Evolutionary conservation across 2,113 vertebrate species (phyloP), one percentile per base, ranked within the genome.

Genomic region (Pterophyllum scalare): DNA sequence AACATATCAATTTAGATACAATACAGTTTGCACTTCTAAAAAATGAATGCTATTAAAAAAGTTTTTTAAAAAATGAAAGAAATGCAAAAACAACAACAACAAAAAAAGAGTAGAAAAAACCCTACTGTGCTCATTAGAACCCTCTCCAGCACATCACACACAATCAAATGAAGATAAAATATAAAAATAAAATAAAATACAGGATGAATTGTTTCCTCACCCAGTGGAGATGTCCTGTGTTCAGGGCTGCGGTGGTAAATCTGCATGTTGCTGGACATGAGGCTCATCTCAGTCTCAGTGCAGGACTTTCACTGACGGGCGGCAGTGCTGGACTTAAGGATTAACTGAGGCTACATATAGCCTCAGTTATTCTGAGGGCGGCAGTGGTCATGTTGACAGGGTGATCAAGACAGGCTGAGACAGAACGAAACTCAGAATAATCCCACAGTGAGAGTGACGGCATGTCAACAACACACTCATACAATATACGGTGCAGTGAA

Each of bases 311-410:
- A 83, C 86, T 83, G 88, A 57, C 6, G 75, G 86, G 85, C 56
- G 20, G 83, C 91, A 86, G 87, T 1, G 77, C 46, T 40, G 52
- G 83, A 82, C 88, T 93, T 92, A 90, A 88, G 94, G 94, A 95
- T 96, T 95, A 96, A 86, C 92, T 57, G 49, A 33, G 74, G 90
- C 85, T 35, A 79, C 91, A 94, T 95, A 93, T 94, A 96, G 84
- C 35, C 80, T 77, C 81, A 65, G 86, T 91, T 93, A 94, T 93
- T 93, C 88, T 90, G 81, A 88, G 88, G 59, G 62, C 74, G 15
- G 67, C 59, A 40, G 40, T 72, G 57, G 72, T 80, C 84, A 86
- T 35, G 67, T 54, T 31, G 75, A 82, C 79, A 22, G 76, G 57
- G 81, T 49, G 75, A 22, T 43, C 28, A 75, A 79, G 2, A 52